Conservation (phyloP, 2,113 vertebrate genomes). For the zebrafish (Danio rerio) region GRCz12tu NC_133177.1:35887501-35888000, state of each 20-base stretch:
- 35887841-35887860: slow-evolving; percentile 69
- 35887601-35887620: slow-evolving; percentile 57
- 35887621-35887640: slow-evolving; percentile 50
- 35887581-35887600: slow-evolving; percentile 59
- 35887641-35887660: slow-evolving; percentile 49
- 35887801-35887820: slow-evolving; percentile 65
- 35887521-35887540: slow-evolving; percentile 37
- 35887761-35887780: slow-evolving; percentile 35
- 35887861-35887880: slow-evolving; percentile 60
- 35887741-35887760: slow-evolving; percentile 10
- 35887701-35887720: slow-evolving; percentile 43
- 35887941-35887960: slow-evolving; percentile 99
- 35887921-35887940: slow-evolving; percentile 95
- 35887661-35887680: slow-evolving; percentile 31
- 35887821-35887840: slow-evolving; percentile 67
- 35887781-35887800: slow-evolving; percentile 62
- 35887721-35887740: slow-evolving; percentile 19
- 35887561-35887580: slow-evolving; percentile 56
- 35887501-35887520: slow-evolving; percentile 45
- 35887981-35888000: slow-evolving; percentile 90
- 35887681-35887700: slow-evolving; percentile 35
- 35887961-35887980: slow-evolving; percentile 84
- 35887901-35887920: slow-evolving; percentile 71
- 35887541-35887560: slow-evolving; percentile 43
- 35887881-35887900: slow-evolving; percentile 46